Percentiles rank a stretch among this genome's conserved stretches.
These are phyloP conservation scores for Conops quadrifasciatus DNA, from an alignment of 2,888 invertebrate genomes.

Conservation along the genomic window DNA sequence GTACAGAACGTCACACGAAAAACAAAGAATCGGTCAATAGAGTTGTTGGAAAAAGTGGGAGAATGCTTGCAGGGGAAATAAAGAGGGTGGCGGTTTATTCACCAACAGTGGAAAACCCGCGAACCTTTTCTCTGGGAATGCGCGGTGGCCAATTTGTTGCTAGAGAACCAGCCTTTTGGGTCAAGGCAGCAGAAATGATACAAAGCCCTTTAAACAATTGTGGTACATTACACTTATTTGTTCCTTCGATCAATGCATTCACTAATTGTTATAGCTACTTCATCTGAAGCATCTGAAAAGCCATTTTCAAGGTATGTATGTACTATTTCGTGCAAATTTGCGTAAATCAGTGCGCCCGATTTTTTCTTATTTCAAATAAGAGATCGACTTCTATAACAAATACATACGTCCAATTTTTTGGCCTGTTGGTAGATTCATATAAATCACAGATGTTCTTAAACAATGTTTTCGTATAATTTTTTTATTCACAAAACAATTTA, in stretches of 20 bases:
- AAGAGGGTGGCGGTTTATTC: neutral
- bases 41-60: neutral
- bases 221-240: neutral
- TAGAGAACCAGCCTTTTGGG: conserved; percentile 9
- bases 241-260: conserved; percentile 1
- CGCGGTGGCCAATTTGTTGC: neutral
- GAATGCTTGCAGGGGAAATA: neutral
- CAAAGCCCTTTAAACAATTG: neutral
- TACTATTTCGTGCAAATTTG: conserved; percentile 20
- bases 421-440: neutral
- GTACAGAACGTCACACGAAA: neutral
- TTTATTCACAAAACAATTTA: neutral
- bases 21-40: neutral
- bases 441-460: conserved; percentile 1
- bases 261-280: conserved; percentile 26
- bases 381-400: neutral
- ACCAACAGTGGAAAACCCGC: conserved; percentile 4
- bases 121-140: neutral
- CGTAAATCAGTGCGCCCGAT: conserved; percentile 7
- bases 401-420: neutral
- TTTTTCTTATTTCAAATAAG: conserved; percentile 26
- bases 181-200: conserved; percentile 24
- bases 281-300: conserved; percentile 14
- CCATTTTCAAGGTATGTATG: neutral
- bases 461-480: neutral